These are phyloP conservation scores for Xenopus tropicalis DNA, from an alignment of 2,113 vertebrate genomes.

Conservation along the genomic window UCB_Xtro_10.0 CM004446.2:96021001-96021500, in stretches of 20 bases:
- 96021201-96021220: constrained; percentile 76
- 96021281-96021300: constrained; percentile 23
- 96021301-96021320: constrained; percentile 30
- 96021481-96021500: no score
- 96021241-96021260: constrained; percentile 75
- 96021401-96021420: no score
- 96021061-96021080: constrained; percentile 84
- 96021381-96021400: not conserved
- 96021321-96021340: constrained; percentile 29
- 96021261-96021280: constrained; percentile 55
- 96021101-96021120: constrained; percentile 85
- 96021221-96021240: constrained; percentile 78
- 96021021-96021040: constrained; percentile 74
- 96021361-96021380: not conserved
- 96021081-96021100: constrained; percentile 81
- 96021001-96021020: constrained; percentile 78
- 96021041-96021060: constrained; percentile 76
- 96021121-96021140: constrained; percentile 83
- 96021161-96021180: constrained; percentile 81
- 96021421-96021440: no score
- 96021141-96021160: constrained; percentile 77
- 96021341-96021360: constrained; percentile 1
- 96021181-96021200: constrained; percentile 82
- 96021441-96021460: no score
- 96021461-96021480: no score